These are phyloP conservation scores for Schizaphis graminum DNA, from an alignment of 2,888 invertebrate genomes.

Conservation along the genomic window DNA sequence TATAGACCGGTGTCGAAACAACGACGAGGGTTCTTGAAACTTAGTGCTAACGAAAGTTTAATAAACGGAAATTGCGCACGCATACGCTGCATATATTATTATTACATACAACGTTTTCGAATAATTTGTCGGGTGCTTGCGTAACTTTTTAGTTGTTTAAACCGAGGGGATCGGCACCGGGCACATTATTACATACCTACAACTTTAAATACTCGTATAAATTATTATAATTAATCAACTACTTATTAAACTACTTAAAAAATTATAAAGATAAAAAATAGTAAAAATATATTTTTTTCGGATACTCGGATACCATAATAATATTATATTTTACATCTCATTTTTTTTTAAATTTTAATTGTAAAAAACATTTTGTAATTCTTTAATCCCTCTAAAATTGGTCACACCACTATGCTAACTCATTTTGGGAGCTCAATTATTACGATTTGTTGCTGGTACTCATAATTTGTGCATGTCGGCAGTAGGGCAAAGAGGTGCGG, in stretches of 20 bases:
- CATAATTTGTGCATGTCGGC: neutral
- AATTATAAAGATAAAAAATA: neutral
- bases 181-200: neutral
- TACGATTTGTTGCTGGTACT: neutral
- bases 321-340: neutral
- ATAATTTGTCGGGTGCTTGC: neutral
- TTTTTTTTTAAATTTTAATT: neutral
- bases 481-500: slow-evolving; percentile 27
- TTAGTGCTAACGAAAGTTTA: slow-evolving; percentile 19
- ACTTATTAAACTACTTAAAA: neutral
- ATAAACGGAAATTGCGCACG: neutral
- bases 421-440: neutral
- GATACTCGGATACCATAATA: neutral
- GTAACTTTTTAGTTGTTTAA: neutral
- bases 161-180: no score
- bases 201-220: neutral
- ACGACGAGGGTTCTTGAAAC: slow-evolving; percentile 14
- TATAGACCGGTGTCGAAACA: neutral
- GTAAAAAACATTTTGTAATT: neutral
- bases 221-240: neutral
- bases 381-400: neutral
- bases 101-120: neutral
- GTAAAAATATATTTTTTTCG: neutral
- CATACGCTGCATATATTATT: neutral
- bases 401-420: neutral